Percentiles rank a stretch among this genome's conserved stretches.
These are phyloP conservation scores for Hydra vulgaris DNA, from an alignment of 30 jellyfish, hydroid and myxozoan genomes.

Conservation along the genomic window DNA sequence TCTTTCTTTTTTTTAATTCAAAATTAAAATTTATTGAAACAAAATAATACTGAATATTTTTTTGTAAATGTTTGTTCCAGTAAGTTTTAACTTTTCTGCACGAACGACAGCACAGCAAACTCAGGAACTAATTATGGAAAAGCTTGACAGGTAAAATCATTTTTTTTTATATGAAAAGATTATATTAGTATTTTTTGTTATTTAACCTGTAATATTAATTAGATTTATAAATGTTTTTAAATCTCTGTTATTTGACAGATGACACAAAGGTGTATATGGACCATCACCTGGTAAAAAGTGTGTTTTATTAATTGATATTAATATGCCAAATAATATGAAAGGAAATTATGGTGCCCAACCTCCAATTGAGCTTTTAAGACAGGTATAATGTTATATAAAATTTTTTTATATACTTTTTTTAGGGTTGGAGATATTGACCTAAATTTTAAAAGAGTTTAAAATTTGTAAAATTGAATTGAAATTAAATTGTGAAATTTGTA, in stretches of 20 bases:
- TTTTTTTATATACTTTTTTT: not conserved
- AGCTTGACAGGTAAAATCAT: constrained; percentile 65
- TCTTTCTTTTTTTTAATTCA: no score
- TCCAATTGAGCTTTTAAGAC: constrained; percentile 86
- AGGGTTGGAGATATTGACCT: not conserved
- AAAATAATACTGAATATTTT: no score
- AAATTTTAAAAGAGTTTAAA: no score
- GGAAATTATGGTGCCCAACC: constrained; percentile 99
- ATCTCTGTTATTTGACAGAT: constrained; percentile 36
- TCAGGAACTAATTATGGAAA: constrained; percentile 89
- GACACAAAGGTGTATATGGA: constrained; percentile 94
- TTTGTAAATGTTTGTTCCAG: constrained; percentile 67
- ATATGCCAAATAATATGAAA: constrained; percentile 98
- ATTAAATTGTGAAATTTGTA: no score
- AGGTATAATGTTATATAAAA: constrained; percentile 21
- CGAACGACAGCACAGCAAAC: constrained; percentile 98
- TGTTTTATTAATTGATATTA: constrained; percentile 78
- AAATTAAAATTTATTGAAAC: no score
- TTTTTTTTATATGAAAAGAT: not conserved
- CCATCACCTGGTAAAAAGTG: constrained; percentile 99
- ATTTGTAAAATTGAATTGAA: no score
- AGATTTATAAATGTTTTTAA: no score
- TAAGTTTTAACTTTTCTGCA: constrained; percentile 91
- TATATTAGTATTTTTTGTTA: no score
- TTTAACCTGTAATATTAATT: no score